phyloP scores from a whole-genome alignment of 1,140 invertebrate species.

The Rhagoletis pomonella region DNA sequence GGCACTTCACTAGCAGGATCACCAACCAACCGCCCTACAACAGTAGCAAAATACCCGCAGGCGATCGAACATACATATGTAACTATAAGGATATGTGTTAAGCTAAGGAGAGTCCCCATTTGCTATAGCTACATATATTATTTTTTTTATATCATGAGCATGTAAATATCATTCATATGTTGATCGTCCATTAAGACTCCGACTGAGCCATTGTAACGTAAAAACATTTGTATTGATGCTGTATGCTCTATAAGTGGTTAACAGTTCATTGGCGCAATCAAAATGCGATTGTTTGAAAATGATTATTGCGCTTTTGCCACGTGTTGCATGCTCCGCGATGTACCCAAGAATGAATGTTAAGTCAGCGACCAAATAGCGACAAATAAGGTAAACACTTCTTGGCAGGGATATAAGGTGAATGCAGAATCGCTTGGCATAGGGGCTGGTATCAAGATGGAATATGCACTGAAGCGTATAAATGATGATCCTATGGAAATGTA shows the following conservation, averaged over 20 bases:
- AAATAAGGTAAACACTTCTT: background rate
- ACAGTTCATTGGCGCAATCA: conserved; percentile 38
- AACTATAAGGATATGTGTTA: conserved; percentile 15
- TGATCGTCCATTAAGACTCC: background rate
- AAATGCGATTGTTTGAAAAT: conserved; percentile 39
- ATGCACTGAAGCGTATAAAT: background rate
- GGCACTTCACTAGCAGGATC: background rate
- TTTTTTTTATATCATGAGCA: background rate
- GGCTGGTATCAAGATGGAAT: too few species aligned
- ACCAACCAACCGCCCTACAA: background rate
- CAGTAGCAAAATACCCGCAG: conserved; percentile 32
- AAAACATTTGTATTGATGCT: background rate
- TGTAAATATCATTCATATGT: background rate
- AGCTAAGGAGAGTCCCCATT: background rate
- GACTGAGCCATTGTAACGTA: background rate
- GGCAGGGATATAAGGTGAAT: background rate
- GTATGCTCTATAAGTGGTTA: conserved; percentile 15
- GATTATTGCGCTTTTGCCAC: conserved; percentile 40
- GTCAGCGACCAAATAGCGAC: background rate
- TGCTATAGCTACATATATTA: background rate
- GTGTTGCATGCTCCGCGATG: conserved; percentile 14
- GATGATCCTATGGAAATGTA: background rate
- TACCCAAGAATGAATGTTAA: background rate
- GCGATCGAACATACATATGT: background rate
- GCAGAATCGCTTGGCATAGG: background rate